Evolutionary conservation across 2,888 invertebrate species (phyloP), one percentile per base, ranked within the genome.

Genomic region (Margaritifera margaritifera): DNA sequence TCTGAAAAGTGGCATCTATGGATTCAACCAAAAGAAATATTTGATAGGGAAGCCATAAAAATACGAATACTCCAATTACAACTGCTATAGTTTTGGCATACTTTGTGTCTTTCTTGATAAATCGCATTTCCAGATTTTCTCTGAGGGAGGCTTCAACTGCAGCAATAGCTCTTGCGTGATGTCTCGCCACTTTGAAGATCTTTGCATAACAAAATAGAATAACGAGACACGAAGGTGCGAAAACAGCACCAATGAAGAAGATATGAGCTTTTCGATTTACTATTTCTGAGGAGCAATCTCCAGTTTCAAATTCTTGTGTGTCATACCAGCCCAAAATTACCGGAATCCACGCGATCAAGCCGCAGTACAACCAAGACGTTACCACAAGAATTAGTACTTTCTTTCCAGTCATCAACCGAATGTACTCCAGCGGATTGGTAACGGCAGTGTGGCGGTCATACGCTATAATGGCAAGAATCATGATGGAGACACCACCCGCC

Each of bases 31-130:
- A 62, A 22, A 88, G 78, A 58, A 81, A 83, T 72, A 92, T 92
- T 90, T 92, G 92, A 85, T 93, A 93, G 4, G 93, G 93, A 76
- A 92, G 86, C 93, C 93, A 93, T 31, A 93, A 89, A 19, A 91
- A 87, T 66, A 93, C 89, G 83, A 93, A 93, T 69, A 92, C 91
- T 57, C 93, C 92, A 19, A 93, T 91, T n/a, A 93, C 92, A 71
- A 92, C 90, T 6, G 92, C 93, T 69, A 93, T 87, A 0, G 93
- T 93, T 75, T 92, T 90, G 24, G 93, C 92, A 84, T 93, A 93
- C 66, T 93, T 90, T 18, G 92, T 92, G 64, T 85, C 86, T 67
- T 73, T 81, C 58, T 78, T 81, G 62, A 84, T 80, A 74, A 78
- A 78, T 18, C 80, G 77, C 6, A 83, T 73, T 24, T 80, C 75